Evolutionary conservation across 2,888 invertebrate species (phyloP).

Genomic region (Ochlodes sylvanus): DNA sequence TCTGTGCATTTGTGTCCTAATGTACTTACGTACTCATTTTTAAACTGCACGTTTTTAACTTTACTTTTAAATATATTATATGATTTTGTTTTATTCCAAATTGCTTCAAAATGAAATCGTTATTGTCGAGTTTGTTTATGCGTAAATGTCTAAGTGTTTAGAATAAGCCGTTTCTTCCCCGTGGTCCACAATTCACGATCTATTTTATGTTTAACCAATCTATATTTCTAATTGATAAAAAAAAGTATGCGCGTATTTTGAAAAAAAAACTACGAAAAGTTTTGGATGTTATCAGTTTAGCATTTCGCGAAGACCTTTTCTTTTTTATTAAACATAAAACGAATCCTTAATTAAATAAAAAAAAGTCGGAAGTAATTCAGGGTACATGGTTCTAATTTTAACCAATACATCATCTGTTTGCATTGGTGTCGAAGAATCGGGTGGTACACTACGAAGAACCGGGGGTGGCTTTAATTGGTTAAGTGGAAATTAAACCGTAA

Average conservation of each 20-base stretch:
- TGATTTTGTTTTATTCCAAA: background rate
- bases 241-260: background rate
- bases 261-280: background rate
- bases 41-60: background rate
- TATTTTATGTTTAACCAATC: background rate
- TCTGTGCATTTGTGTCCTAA: no score
- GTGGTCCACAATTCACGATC: background rate
- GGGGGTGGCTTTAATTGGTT: no score
- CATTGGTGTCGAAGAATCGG: background rate
- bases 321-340: background rate
- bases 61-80: background rate
- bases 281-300: background rate
- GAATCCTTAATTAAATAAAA: background rate
- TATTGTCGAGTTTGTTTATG: background rate
- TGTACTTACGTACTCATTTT: no score
- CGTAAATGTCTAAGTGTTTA: background rate
- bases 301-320: background rate
- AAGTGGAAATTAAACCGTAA: background rate
- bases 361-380: background rate
- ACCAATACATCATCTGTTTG: background rate
- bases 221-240: background rate
- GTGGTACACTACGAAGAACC: no score
- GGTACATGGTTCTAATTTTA: background rate
- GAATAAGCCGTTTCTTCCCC: slow-evolving; percentile 8
- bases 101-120: background rate